Conservation (phyloP, 92 coral and sea anemone genomes). For the Parazoanthus swiftii region DNA sequence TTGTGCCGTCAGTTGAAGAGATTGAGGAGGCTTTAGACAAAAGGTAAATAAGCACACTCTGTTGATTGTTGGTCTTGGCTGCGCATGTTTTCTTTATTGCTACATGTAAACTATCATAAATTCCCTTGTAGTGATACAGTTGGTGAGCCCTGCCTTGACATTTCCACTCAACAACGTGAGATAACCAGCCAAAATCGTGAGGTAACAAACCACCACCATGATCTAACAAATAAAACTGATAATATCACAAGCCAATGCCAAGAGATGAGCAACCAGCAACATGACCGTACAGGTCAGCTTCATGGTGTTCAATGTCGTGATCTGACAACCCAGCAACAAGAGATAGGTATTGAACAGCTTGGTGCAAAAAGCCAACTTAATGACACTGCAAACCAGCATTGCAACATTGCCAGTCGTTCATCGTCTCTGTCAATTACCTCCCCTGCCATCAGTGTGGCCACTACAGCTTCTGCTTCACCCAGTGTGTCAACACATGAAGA, state of each 20-base stretch:
- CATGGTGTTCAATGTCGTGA: constrained; percentile 29
- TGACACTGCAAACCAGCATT: constrained; percentile 55
- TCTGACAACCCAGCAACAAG: constrained; percentile 1
- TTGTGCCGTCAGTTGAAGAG: constrained; percentile 22
- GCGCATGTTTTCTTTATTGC: not conserved
- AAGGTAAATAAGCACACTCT: not conserved
- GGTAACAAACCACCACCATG: not conserved
- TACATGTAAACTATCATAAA: not conserved
- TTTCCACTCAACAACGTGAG: not conserved
- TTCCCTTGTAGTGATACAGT: not conserved
- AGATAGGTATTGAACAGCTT: constrained; percentile 34
- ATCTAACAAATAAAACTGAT: constrained; percentile 2
- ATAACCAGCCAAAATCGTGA: constrained; percentile 3
- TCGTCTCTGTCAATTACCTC: constrained; percentile 65
- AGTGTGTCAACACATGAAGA: constrained; percentile 76
- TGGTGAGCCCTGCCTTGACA: not conserved
- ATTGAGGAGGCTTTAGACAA: constrained; percentile 7
- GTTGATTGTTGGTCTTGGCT: not conserved
- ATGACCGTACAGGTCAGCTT: constrained; percentile 14
- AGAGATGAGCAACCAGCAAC: not conserved
- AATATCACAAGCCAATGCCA: not conserved
- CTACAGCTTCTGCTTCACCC: constrained; percentile 74
- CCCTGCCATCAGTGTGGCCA: constrained; percentile 69
- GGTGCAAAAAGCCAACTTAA: constrained; percentile 51
- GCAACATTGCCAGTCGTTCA: constrained; percentile 53